These are phyloP conservation scores for Yponomeuta plumbellus DNA, from an alignment of 2,888 invertebrate species.

Conservation along the genomic window DNA sequence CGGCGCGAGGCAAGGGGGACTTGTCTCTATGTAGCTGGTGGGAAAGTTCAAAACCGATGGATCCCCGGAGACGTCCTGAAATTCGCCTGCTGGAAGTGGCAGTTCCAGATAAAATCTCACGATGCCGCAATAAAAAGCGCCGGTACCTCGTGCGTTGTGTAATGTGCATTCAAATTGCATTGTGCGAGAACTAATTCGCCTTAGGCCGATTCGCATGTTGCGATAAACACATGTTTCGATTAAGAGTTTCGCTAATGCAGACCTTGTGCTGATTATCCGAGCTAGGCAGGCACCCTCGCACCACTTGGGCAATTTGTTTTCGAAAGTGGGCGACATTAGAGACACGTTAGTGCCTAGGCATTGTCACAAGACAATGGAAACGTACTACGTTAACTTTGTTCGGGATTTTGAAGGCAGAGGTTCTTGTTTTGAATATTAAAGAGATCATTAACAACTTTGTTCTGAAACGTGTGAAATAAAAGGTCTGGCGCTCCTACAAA, in stretches of 20 bases:
- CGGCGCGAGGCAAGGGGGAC: conserved; percentile 36
- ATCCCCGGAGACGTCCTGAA: conserved; percentile 56
- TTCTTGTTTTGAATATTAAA: conserved; percentile 2
- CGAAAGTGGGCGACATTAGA: conserved; percentile 7
- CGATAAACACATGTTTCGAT: conserved; percentile 75
- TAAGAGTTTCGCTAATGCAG: conserved; percentile 59
- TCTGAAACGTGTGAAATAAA: not conserved
- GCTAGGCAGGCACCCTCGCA: conserved; percentile 6
- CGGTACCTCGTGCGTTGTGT: conserved; percentile 75
- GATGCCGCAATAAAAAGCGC: conserved; percentile 76
- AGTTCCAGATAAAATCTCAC: conserved; percentile 75
- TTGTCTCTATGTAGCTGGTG: conserved; percentile 41
- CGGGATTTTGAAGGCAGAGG: not conserved
- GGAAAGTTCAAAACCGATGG: conserved; percentile 51
- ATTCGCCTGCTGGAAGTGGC: conserved; percentile 76
- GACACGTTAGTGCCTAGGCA: not conserved
- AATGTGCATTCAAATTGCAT: conserved; percentile 77
- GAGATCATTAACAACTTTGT: not conserved
- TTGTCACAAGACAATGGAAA: not conserved
- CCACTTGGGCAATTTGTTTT: conserved; percentile 10
- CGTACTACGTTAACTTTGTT: conserved; percentile 4
- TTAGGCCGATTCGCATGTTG: conserved; percentile 73
- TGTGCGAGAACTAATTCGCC: conserved; percentile 77
- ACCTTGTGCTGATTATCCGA: conserved; percentile 31
- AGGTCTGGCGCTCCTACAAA: not conserved